Base-by-base conservation (phyloP, 2,888 invertebrate genomes). In the Athrips mouffetella region DNA sequence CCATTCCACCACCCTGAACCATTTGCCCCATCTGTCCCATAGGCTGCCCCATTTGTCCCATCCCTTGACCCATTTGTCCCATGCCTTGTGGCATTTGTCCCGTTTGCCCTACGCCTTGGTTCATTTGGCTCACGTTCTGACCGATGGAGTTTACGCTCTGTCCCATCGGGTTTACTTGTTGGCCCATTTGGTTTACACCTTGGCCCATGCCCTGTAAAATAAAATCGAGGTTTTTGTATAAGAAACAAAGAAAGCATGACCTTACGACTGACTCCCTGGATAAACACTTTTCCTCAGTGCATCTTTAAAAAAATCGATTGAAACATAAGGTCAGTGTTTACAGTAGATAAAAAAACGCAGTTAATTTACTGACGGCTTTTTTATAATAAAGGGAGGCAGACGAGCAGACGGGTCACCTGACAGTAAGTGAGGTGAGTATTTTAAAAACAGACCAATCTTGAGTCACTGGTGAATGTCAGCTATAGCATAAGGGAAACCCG, bases 21-120 rank as follows among this genome's bases (percentile, higher is more conserved):
- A 89, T 83, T 59, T 87, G 81, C n/a, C 80, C 77, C 89, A 91
- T 83, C 62, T 91, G 91, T 45, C 89, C 85, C 75, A 87, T 88
- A 2, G 82, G 76, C 53, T 89, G 89, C 1, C 83, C 75, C 87
- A 89, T 88, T 42, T 88, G 89, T 0, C 79, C 77, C 78, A 89
- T 86, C 3, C 82, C 68, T 48, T 88, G 89, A 30, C 71, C 67
- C 87, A 87, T 86, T 55, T 87, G 86, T 0, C 82, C 72, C 80
- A 86, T 84, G 11, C 80, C 70, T 54, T 86, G 87, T 0, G 78
- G 74, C 77, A 89, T 85, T 52, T 89, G 89, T 0, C 73, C 68
- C 0, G 80, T 71, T 54, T 89, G 89, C 0, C 80, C 82, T 2
- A 89, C 87, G 1, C 79, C 79, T 51, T 88, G 91, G 49, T 73